Evolutionary conservation across 2,113 vertebrate genomes (phyloP).

Genomic region (Solea solea): DNA sequence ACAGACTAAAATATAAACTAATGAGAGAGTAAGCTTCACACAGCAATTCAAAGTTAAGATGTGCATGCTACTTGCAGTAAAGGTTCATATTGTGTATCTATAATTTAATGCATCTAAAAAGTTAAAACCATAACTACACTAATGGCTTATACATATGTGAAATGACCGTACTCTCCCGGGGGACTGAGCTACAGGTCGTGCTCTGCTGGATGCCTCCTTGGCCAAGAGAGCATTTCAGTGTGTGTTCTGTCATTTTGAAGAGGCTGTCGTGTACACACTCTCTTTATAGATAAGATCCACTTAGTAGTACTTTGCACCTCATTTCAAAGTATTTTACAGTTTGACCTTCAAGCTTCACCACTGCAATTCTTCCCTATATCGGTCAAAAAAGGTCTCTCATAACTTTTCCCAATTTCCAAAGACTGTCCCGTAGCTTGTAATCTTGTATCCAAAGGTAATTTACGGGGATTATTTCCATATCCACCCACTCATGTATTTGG

Average conservation of each 20-base stretch:
- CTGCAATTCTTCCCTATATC: not conserved
- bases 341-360: not conserved
- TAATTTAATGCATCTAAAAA: not conserved
- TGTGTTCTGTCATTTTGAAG: conserved; percentile 33
- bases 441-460: conserved; percentile 64
- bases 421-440: conserved; percentile 43
- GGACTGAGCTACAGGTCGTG: conserved; percentile 58
- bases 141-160: conserved; percentile 39
- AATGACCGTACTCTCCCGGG: conserved; percentile 49
- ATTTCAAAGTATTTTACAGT: not conserved
- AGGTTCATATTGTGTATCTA: not conserved
- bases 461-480: conserved; percentile 59
- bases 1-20: conserved; percentile 58
- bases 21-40: conserved; percentile 15
- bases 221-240: conserved; percentile 45
- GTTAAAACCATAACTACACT: not conserved
- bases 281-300: conserved; percentile 24
- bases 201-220: conserved; percentile 30
- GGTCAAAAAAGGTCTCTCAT: not conserved
- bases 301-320: conserved; percentile 7
- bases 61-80: not conserved
- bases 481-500: conserved; percentile 61
- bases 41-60: conserved; percentile 20
- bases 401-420: not conserved
- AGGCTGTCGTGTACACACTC: not conserved